Evolutionary conservation across 2,888 invertebrate genomes (phyloP).

Genomic region (Antitype chi): DNA sequence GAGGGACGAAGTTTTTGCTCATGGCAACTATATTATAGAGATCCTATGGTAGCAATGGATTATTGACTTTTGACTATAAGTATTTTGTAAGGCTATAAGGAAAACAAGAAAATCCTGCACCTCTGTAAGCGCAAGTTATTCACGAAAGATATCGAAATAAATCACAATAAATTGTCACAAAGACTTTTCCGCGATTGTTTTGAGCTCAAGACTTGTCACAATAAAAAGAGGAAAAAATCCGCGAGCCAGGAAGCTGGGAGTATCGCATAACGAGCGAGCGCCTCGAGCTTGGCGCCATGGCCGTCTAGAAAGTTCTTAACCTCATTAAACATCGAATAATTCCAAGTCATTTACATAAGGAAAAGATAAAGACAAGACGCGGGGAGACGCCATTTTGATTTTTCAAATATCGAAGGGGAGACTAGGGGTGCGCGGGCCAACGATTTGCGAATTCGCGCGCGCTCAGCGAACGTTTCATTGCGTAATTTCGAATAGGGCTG

Average conservation of each 20-base stretch:
- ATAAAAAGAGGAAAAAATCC: conserved; percentile 70
- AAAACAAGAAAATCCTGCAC: background rate
- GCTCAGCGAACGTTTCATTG: conserved; percentile 87
- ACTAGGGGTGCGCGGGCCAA: conserved; percentile 78
- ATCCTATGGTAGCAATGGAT: background rate
- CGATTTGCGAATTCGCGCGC: conserved; percentile 83
- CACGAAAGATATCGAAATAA: conserved; percentile 44
- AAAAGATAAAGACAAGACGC: conserved; percentile 90
- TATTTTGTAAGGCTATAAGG: background rate
- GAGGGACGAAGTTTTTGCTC: too few relatives aligned
- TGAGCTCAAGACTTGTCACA: conserved; percentile 65
- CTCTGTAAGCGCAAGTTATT: conserved; percentile 2
- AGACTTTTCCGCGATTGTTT: conserved; percentile 51
- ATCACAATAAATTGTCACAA: conserved; percentile 43
- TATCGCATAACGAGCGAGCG: conserved; percentile 76
- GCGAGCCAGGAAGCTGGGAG: conserved; percentile 71
- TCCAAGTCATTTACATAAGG: conserved; percentile 87
- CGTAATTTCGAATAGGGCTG: conserved; percentile 78
- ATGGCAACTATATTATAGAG: background rate
- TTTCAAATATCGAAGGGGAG: conserved; percentile 86
- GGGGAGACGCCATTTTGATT: conserved; percentile 86
- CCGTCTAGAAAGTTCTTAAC: conserved; percentile 86
- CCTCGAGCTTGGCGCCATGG: conserved; percentile 76
- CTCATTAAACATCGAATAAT: conserved; percentile 85
- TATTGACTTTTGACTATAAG: background rate